Percentiles rank a stretch among this genome's conserved stretches.
Evolutionary conservation across 2,888 invertebrate genomes (phyloP).

Genomic region (Yponomeuta malinellus): DNA sequence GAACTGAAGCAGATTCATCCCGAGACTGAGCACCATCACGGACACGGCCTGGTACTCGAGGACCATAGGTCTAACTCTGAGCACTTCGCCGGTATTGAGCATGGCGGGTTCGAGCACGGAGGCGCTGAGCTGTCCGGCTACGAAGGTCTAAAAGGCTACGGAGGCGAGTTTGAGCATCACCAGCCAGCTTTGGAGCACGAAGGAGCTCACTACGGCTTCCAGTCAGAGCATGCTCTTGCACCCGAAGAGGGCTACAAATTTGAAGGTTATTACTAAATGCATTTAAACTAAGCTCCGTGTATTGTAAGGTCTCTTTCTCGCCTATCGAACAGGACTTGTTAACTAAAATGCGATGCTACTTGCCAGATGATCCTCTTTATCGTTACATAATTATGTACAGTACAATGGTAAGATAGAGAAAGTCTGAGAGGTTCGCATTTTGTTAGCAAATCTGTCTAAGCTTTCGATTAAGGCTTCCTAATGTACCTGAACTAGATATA

Average conservation of each 20-base stretch:
- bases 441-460: neutral
- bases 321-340: neutral
- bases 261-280: constrained; percentile 49
- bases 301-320: constrained; percentile 19
- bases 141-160: constrained; percentile 7
- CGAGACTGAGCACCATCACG: constrained; percentile 75
- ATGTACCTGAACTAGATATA: constrained; percentile 64
- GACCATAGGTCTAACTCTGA: constrained; percentile 70
- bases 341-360: too few relatives aligned
- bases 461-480: constrained; percentile 24
- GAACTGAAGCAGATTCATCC: constrained; percentile 78
- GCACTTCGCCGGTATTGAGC: constrained; percentile 40
- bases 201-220: constrained; percentile 40
- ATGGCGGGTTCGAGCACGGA: constrained; percentile 36
- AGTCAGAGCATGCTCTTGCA: constrained; percentile 43
- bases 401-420: too few relatives aligned
- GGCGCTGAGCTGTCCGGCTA: constrained; percentile 25
- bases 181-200: constrained; percentile 41
- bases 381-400: too few relatives aligned
- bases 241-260: constrained; percentile 58
- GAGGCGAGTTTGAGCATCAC: constrained; percentile 32
- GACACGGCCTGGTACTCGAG: constrained; percentile 76
- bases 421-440: too few relatives aligned
- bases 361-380: too few relatives aligned
- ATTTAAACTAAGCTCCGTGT: constrained; percentile 26